phyloP scores from a whole-genome alignment of 2,797 vertebrate species.

The Tokudaia tokunoshimensis region DNA sequence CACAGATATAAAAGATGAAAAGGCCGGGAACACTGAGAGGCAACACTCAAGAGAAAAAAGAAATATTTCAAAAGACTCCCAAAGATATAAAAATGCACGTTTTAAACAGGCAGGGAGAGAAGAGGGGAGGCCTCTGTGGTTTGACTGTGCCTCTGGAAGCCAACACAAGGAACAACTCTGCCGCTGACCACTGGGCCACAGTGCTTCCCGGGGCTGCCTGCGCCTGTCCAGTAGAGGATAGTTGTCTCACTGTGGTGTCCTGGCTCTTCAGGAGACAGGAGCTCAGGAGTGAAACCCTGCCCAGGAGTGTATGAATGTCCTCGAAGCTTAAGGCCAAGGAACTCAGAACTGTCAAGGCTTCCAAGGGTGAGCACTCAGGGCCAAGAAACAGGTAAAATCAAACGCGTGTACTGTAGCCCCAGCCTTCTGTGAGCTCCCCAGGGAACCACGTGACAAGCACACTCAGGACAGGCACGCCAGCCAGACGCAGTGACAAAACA shows the following conservation, averaged over 20 bases:
- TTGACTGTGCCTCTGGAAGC: background rate
- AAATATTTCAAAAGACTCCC: background rate
- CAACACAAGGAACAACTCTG: background rate
- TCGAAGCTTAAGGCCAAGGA: background rate
- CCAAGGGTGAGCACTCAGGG: background rate
- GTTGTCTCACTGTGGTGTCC: rapidly evolving
- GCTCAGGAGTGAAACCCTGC: background rate
- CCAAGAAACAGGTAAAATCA: background rate
- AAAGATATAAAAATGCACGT: background rate
- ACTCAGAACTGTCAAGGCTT: background rate
- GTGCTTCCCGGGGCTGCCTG: background rate
- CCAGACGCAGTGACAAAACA: background rate
- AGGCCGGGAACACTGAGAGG: background rate
- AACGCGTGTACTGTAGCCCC: too few relatives aligned
- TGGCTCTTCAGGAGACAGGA: too few relatives aligned
- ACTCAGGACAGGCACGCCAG: background rate
- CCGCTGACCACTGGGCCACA: background rate
- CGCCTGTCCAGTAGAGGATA: rapidly evolving
- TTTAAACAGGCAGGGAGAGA: background rate
- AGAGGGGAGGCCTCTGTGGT: background rate
- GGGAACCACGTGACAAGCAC: background rate
- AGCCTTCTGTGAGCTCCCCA: background rate
- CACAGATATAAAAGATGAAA: constrained; percentile 2
- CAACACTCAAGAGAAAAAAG: background rate
- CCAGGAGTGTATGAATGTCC: background rate